Evolutionary conservation across 2,113 vertebrate species (phyloP).

Genomic region (Lipophrys pholis): DNA sequence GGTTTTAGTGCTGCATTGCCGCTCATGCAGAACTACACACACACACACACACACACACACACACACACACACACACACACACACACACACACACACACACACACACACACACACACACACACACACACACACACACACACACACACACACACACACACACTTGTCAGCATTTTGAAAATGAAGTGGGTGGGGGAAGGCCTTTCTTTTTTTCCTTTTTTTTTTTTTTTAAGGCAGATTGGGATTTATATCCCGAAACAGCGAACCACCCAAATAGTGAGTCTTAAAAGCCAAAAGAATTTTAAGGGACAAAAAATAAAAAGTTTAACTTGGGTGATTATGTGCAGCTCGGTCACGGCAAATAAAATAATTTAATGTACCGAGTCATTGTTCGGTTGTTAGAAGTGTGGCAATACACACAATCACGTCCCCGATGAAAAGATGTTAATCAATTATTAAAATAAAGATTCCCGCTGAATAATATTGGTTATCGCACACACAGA

Average conservation of each 20-base stretch:
- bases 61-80: too few species aligned
- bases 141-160: too few species aligned
- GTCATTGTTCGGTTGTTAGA: neutral
- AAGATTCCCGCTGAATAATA: conserved; percentile 25
- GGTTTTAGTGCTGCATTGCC: too few species aligned
- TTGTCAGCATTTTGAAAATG: conserved; percentile 16
- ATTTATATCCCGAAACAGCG: conserved; percentile 21
- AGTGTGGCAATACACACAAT: neutral
- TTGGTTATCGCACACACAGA: conserved; percentile 11
- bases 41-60: too few species aligned
- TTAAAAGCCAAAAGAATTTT: conserved; percentile 23
- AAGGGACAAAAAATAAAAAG: conserved; percentile 31
- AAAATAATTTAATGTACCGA: conserved; percentile 6
- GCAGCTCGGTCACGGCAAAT: conserved; percentile 16
- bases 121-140: too few species aligned
- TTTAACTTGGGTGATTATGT: conserved; percentile 16
- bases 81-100: too few species aligned
- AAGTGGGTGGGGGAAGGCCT: neutral
- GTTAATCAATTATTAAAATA: conserved; percentile 37
- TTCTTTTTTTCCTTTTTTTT: too few species aligned
- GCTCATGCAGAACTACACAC: neutral
- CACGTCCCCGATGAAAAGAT: conserved; percentile 13
- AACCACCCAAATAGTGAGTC: conserved; percentile 22
- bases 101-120: too few species aligned
- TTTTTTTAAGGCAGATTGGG: conserved; percentile 6